These are phyloP conservation scores for Elysia crispata DNA, from an alignment of 2,888 invertebrate species.

Conservation along the genomic window DNA sequence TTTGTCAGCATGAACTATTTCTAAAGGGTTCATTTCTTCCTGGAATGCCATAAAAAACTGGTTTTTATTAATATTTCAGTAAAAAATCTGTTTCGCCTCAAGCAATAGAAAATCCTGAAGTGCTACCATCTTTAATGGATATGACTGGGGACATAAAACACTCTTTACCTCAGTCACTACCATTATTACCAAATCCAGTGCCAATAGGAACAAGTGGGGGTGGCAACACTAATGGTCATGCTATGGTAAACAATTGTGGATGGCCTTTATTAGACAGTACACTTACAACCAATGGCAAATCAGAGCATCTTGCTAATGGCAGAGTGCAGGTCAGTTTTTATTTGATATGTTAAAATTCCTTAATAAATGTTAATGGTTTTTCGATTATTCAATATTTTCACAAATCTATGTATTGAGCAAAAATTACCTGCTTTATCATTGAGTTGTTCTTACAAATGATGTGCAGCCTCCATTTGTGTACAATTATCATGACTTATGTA, in stretches of 20 bases:
- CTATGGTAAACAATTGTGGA: constrained; percentile 25
- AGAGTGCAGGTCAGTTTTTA: constrained; percentile 29
- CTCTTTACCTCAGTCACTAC: constrained; percentile 32
- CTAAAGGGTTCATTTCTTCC: no score
- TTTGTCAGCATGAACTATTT: no score
- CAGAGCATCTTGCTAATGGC: constrained; percentile 22
- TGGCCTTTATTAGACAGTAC: constrained; percentile 42
- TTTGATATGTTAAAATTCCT: background rate
- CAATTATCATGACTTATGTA: no score
- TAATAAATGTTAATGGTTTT: no score
- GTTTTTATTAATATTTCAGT: constrained; percentile 13
- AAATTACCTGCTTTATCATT: no score
- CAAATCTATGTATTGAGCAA: no score
- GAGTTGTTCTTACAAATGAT: no score
- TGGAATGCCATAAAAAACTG: no score
- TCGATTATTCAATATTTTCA: no score
- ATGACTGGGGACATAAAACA: constrained; percentile 50
- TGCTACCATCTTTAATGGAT: constrained; percentile 50
- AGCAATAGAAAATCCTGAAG: constrained; percentile 45
- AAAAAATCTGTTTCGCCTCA: constrained; percentile 47
- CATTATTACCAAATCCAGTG: constrained; percentile 46
- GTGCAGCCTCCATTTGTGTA: no score
- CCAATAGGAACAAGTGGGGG: background rate
- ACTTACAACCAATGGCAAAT: constrained; percentile 30
- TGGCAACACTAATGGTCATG: constrained; percentile 26